These are phyloP conservation scores for Stegodyphus dumicola DNA, from an alignment of 1,140 invertebrate species.

Conservation along the genomic window DNA sequence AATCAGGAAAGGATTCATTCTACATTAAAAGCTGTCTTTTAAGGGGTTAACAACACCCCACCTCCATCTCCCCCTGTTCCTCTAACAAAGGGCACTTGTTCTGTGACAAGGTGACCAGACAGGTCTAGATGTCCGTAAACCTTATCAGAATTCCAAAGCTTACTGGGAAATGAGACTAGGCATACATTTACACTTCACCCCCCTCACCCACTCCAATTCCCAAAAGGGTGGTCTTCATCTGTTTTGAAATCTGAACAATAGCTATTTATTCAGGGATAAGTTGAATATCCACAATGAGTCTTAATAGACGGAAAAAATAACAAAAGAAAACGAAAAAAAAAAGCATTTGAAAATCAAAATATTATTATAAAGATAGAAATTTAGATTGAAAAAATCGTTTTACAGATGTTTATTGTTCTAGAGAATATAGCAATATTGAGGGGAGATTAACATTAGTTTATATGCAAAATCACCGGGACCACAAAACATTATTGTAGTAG, in stretches of 20 bases:
- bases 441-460: no score
- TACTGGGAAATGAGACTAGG: not conserved
- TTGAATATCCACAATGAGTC: not conserved
- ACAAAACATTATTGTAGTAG: no score
- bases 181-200: conserved; percentile 2
- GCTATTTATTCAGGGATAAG: not conserved
- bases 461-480: no score
- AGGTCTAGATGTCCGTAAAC: not conserved
- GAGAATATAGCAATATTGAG: no score
- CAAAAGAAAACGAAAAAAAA: not conserved
- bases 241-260: conserved; percentile 3
- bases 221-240: not conserved
- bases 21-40: no score
- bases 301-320: conserved; percentile 3
- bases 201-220: not conserved
- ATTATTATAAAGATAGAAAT: no score
- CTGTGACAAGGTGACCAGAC: not conserved
- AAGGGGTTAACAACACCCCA: not conserved
- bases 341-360: no score
- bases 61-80: not conserved
- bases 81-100: conserved; percentile 3
- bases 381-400: no score
- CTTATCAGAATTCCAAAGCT: conserved; percentile 2
- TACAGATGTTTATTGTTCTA: no score
- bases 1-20: no score